Percentiles rank a stretch among this genome's conserved stretches.
phyloP scores from a whole-genome alignment of 2,797 vertebrate species.

The Eospalax fontanierii region DNA sequence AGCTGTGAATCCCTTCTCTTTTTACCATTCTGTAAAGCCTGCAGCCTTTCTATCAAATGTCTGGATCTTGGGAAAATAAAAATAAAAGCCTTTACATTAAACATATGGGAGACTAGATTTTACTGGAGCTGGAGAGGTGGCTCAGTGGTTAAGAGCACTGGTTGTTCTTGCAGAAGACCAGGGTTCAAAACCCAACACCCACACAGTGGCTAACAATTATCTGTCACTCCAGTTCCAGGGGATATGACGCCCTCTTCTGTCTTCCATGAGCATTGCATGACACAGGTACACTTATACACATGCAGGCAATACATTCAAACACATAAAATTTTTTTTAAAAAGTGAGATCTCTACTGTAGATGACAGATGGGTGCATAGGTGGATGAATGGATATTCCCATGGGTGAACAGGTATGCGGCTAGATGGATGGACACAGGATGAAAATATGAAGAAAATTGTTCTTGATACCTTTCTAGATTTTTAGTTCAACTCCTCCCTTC shows the following conservation, averaged over 20 bases:
- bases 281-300: too few relatives aligned
- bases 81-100: not conserved
- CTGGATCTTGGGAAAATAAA: not conserved
- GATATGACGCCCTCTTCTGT: too few relatives aligned
- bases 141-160: too few relatives aligned
- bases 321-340: too few relatives aligned
- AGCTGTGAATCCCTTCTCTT: not conserved
- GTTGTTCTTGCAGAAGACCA: too few relatives aligned
- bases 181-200: too few relatives aligned
- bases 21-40: not conserved
- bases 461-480: not conserved
- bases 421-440: not conserved
- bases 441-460: slow-evolving; percentile 10
- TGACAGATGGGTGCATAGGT: not conserved
- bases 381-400: not conserved
- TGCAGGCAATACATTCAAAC: too few relatives aligned
- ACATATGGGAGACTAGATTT: not conserved
- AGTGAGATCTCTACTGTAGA: not conserved
- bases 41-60: not conserved
- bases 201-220: too few relatives aligned
- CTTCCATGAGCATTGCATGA: too few relatives aligned
- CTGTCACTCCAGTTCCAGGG: too few relatives aligned
- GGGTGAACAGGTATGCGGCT: not conserved
- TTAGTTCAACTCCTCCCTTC: not conserved
- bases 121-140: too few relatives aligned